Evolutionary conservation across 2,113 vertebrate species (phyloP), one percentile per base, ranked within the genome.

Genomic region (Urocolius indicus): DNA sequence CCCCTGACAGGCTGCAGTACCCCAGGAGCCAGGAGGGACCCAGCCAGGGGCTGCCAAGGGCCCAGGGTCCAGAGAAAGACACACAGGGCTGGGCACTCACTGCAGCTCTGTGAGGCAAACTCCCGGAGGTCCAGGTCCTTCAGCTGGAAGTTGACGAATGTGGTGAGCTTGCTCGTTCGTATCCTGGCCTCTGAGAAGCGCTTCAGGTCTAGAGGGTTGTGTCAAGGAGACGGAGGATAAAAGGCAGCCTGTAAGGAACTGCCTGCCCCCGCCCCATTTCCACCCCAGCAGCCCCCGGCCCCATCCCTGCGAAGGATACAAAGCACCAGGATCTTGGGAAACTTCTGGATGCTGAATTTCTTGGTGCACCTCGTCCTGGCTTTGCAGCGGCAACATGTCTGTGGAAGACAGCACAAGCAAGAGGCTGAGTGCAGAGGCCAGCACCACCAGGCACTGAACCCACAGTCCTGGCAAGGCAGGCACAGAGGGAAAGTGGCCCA

Each of bases 301-400:
- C 72, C 7, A 1, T 2, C 45, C 45, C 66, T 72, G 16, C 3
- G 0, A 97, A 99, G 99, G 99, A 99, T 99, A 99, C 99, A 99
- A 73, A 99, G 98, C 92, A 99, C 99, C 69, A 99, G 98, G 93
- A 99, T 98, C 98, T 99, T 99, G 79, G 99, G 99, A 94, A 99
- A 99, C 97, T 98, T 99, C 98, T 99, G 99, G 95, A 99, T 98
- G 97, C 98, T 99, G 98, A 99, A 99, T 93, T 99, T 99, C 97
- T 99, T 99, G 8, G 98, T 99, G 96, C 99, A 99, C 97, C 98
- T 99, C 18, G 98, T 98, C 82, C 99, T 98, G 97, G 98, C 97
- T 98, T 99, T 99, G 98, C 99, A 99, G 90, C 97, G 98, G 88
- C 98, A 98, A 92, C 99, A 99, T 0, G 98, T 99, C 99, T 99